A percentile compares a stretch with the other conserved stretches of the same genome.
phyloP scores from a whole-genome alignment of 2,888 invertebrate genomes.

The Platypus cylindrus region DNA sequence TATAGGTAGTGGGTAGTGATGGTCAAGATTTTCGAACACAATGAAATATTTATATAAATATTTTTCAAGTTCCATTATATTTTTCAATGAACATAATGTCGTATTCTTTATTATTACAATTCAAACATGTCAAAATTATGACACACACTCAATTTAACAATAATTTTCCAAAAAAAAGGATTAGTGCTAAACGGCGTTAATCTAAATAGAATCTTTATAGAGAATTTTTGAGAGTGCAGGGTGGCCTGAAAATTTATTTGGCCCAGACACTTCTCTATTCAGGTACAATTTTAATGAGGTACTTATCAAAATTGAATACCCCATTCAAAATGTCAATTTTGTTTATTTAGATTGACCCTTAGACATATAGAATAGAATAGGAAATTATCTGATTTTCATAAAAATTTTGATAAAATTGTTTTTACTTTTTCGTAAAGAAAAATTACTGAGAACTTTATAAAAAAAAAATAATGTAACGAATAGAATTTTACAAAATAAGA shows the following conservation, averaged over 20 bases:
- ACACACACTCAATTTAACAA: constrained; percentile 9
- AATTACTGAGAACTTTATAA: no score
- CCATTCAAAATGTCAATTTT: no score
- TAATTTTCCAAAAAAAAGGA: constrained; percentile 14
- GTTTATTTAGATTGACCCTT: no score
- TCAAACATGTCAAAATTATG: constrained; percentile 10
- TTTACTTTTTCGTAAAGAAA: no score
- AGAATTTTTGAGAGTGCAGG: constrained; percentile 9
- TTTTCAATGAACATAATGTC: constrained; percentile 3
- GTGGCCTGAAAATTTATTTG: constrained; percentile 9
- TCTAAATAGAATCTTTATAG: constrained; percentile 13
- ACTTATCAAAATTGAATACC: no score
- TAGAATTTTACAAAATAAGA: no score
- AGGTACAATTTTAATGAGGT: no score
- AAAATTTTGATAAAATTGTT: no score
- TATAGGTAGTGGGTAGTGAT: constrained; percentile 3
- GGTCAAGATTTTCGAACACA: constrained; percentile 4
- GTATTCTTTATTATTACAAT: constrained; percentile 3
- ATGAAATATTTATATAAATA: constrained; percentile 10
- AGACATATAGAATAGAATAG: no score
- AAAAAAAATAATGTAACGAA: no score
- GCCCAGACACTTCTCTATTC: no score
- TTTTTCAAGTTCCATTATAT: constrained; percentile 9
- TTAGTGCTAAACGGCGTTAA: constrained; percentile 10
- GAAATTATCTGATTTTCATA: no score